phyloP scores from a whole-genome alignment of 1,140 invertebrate genomes.

The Rhysida immarginata region DNA sequence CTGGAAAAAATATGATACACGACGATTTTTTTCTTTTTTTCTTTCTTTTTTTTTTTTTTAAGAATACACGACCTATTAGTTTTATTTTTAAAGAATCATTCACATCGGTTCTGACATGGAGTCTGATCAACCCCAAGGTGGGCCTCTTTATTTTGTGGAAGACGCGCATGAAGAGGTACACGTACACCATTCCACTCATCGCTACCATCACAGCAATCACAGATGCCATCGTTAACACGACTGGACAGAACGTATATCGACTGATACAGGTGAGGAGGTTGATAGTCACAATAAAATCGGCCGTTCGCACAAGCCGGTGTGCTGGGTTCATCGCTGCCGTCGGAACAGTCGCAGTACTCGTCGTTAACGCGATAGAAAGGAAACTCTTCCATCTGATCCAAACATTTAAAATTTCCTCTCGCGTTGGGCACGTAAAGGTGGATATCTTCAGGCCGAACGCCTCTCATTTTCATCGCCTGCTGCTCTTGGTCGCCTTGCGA shows the following conservation, averaged over 20 bases:
- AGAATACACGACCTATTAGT: too few relatives aligned
- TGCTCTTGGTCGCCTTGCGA: not conserved
- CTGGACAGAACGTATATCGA: slow-evolving; percentile 18
- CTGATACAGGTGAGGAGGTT: not conserved
- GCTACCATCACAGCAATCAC: slow-evolving; percentile 59
- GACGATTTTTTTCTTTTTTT: too few relatives aligned
- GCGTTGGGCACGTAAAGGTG: slow-evolving; percentile 25
- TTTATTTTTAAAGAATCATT: too few relatives aligned
- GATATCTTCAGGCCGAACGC: slow-evolving; percentile 7
- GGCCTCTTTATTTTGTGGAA: not conserved
- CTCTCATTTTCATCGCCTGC: slow-evolving; percentile 1
- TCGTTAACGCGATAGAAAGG: slow-evolving; percentile 20
- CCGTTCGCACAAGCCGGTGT: slow-evolving; percentile 20
- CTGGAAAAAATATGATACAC: too few relatives aligned
- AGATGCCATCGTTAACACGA: slow-evolving; percentile 34
- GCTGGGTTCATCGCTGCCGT: slow-evolving; percentile 25
- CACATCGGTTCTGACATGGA: slow-evolving; percentile 1
- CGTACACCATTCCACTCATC: slow-evolving; percentile 44
- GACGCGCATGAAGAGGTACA: slow-evolving; percentile 5
- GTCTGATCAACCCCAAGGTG: not conserved
- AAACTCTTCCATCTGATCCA: slow-evolving; percentile 27
- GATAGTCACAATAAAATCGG: slow-evolving; percentile 18
- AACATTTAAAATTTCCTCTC: slow-evolving; percentile 30
- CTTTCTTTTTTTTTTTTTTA: too few relatives aligned
- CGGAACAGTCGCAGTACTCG: slow-evolving; percentile 22